These are phyloP conservation scores for Diarsia mendica DNA, from an alignment of 2,888 invertebrate species.

Conservation along the genomic window DNA sequence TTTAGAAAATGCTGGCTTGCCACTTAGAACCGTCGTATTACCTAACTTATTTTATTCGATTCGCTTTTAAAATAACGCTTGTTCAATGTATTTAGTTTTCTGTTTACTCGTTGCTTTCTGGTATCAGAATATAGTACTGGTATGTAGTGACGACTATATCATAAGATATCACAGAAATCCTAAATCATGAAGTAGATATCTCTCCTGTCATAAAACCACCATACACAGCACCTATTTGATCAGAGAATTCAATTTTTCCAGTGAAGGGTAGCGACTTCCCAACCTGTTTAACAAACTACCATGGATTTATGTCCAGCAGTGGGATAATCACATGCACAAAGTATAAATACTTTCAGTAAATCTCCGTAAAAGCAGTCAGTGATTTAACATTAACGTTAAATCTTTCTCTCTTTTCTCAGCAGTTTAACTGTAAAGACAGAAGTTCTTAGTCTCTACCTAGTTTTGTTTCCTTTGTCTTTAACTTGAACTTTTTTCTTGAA, in stretches of 20 bases:
- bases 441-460: conserved; percentile 6
- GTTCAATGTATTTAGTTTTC: background rate
- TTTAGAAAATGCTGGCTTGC: conserved; percentile 36
- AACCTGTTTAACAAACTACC: background rate
- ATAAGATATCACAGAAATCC: background rate
- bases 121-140: background rate
- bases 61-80: conserved; percentile 7
- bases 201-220: background rate
- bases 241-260: too few species aligned
- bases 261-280: background rate
- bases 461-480: conserved; percentile 36
- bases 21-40: conserved; percentile 11
- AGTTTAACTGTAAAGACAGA: conserved; percentile 15
- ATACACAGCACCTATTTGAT: background rate
- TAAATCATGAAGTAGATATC: background rate
- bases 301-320: background rate
- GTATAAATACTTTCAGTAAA: background rate
- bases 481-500: conserved; percentile 23
- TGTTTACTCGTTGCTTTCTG: background rate
- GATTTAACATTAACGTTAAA: background rate
- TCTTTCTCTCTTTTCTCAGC: conserved; percentile 1
- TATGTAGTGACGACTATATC: background rate
- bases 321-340: background rate
- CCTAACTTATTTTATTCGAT: conserved; percentile 10
- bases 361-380: background rate